Conservation (phyloP, 2,113 vertebrate species). For the Puntigrus tetrazona region DNA sequence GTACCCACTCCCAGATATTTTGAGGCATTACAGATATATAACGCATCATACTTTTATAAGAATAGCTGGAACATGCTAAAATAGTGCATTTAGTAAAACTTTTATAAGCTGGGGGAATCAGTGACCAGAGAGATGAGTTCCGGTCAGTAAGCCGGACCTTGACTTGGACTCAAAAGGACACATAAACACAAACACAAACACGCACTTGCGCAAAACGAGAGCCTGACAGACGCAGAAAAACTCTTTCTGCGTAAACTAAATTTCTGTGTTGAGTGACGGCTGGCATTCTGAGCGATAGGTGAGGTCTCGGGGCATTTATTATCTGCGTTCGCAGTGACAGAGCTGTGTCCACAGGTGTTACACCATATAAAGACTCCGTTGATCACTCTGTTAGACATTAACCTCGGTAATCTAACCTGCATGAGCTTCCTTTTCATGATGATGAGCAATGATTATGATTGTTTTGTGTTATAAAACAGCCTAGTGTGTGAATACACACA, state of each 20-base stretch:
- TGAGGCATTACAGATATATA: background rate
- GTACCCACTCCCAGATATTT: background rate
- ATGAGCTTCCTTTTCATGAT: constrained; percentile 28
- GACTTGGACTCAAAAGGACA: constrained; percentile 17
- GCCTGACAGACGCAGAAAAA: background rate
- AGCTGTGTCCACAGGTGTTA: constrained; percentile 22
- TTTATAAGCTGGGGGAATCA: constrained; percentile 39
- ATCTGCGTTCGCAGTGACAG: background rate
- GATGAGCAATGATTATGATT: constrained; percentile 30
- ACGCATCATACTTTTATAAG: background rate
- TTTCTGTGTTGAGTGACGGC: background rate
- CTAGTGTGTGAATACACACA: background rate
- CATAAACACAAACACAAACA: constrained; percentile 20
- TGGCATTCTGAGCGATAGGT: background rate
- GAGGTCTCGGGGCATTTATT: constrained; percentile 8
- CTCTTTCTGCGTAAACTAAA: background rate
- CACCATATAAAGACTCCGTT: constrained; percentile 25
- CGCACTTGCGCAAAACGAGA: background rate
- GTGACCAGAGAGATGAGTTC: constrained; percentile 34
- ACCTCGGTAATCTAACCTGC: constrained; percentile 11
- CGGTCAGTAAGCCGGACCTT: constrained; percentile 47
- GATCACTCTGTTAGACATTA: constrained; percentile 44
- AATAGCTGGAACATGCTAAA: background rate
- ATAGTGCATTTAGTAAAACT: background rate
- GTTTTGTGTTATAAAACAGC: constrained; percentile 11